Conservation (phyloP, 2,797 vertebrate species). For the Sebastes flavidus region DNA sequence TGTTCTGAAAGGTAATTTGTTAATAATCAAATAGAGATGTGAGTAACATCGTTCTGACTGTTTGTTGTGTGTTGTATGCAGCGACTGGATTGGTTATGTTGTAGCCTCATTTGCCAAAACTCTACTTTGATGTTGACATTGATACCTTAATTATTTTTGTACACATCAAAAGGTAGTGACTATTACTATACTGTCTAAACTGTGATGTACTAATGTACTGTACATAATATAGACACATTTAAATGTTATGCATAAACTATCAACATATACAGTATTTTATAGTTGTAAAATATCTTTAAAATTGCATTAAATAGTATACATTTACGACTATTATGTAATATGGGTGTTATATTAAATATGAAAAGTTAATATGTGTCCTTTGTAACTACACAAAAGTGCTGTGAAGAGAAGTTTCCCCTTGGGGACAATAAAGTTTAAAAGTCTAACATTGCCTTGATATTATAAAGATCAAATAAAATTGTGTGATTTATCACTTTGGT, state of each 20-base stretch:
- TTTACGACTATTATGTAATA: neutral
- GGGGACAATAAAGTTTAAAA: neutral
- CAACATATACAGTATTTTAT: neutral
- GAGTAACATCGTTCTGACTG: neutral
- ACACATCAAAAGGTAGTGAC: neutral
- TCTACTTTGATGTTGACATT: neutral
- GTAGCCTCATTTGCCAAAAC: neutral
- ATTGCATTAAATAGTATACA: neutral
- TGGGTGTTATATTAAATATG: neutral
- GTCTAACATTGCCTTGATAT: neutral
- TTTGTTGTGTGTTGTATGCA: neutral
- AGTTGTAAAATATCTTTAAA: neutral
- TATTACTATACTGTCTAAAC: neutral
- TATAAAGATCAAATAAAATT: neutral
- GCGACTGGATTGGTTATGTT: neutral
- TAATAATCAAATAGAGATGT: neutral
- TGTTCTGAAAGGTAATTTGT: neutral
- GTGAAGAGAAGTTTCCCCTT: neutral
- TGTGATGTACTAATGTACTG: neutral
- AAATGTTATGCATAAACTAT: neutral
- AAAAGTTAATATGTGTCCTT: neutral
- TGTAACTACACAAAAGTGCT: neutral
- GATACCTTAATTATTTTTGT: neutral
- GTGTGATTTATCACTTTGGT: neutral
- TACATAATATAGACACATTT: neutral